These are phyloP conservation scores for Drosophila trapezifrons DNA, from an alignment of 1,140 invertebrate species.

Conservation along the genomic window DNA sequence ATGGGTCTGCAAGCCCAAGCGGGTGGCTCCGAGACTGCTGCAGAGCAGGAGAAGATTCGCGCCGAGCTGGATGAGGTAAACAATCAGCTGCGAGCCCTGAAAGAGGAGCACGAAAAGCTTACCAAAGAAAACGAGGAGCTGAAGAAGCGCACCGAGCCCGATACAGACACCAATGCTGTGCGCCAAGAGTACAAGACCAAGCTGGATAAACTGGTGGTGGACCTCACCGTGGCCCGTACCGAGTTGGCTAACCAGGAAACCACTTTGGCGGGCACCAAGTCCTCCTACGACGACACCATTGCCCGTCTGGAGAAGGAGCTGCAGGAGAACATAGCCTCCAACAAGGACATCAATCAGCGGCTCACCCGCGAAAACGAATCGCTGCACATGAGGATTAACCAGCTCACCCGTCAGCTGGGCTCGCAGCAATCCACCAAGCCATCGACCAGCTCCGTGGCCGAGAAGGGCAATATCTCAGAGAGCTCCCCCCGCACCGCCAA, in stretches of 20 bases:
- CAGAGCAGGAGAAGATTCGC: slow-evolving; percentile 84
- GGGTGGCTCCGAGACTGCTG: slow-evolving; percentile 73
- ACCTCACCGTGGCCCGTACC: slow-evolving; percentile 82
- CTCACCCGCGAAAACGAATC: slow-evolving; percentile 90
- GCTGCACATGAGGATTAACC: slow-evolving; percentile 88
- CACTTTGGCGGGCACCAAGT: slow-evolving; percentile 87
- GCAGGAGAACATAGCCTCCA: slow-evolving; percentile 87
- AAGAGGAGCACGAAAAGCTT: slow-evolving; percentile 88
- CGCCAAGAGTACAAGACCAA: slow-evolving; percentile 85
- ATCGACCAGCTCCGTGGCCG: slow-evolving; percentile 86
- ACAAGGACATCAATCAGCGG: slow-evolving; percentile 87
- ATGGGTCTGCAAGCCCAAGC: slow-evolving; percentile 87
- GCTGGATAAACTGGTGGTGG: slow-evolving; percentile 60
- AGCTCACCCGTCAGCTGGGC: slow-evolving; percentile 92
- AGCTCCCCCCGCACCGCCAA: slow-evolving; percentile 93
- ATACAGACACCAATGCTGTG: slow-evolving; percentile 74
- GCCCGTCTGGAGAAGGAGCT: slow-evolving; percentile 91
- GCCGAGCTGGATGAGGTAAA: slow-evolving; percentile 87
- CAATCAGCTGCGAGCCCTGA: slow-evolving; percentile 85
- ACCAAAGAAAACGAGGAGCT: slow-evolving; percentile 89
- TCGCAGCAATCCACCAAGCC: slow-evolving; percentile 89
- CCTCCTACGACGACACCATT: slow-evolving; percentile 90
- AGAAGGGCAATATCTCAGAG: slow-evolving; percentile 89
- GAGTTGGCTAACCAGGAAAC: slow-evolving; percentile 86
- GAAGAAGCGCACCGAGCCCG: slow-evolving; percentile 84